A percentile compares a stretch with the other conserved stretches of the same genome.
phyloP scores from a whole-genome alignment of 2,888 invertebrate genomes.

The Ypsolopha scabrella region DNA sequence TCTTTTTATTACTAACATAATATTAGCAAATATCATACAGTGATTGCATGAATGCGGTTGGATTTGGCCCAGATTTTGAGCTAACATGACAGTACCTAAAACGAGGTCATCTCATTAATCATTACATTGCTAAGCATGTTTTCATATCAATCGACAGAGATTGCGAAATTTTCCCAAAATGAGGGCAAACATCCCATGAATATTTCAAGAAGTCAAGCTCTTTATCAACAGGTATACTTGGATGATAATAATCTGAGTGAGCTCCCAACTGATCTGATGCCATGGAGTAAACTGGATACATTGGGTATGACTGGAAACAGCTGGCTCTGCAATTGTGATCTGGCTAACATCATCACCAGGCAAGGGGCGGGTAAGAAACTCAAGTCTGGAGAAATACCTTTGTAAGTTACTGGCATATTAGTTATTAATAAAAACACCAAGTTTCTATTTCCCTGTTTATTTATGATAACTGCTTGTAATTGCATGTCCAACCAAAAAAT shows the following conservation, averaged over 20 bases:
- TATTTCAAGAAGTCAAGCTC: constrained; percentile 4
- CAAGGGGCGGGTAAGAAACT: constrained; percentile 51
- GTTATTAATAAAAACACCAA: not conserved
- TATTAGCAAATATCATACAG: not conserved
- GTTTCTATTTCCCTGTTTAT: no score
- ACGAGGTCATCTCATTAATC: constrained; percentile 54
- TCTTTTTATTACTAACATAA: no score
- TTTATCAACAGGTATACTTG: constrained; percentile 65
- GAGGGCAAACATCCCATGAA: constrained; percentile 12
- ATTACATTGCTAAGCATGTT: constrained; percentile 20
- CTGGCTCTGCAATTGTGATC: constrained; percentile 74
- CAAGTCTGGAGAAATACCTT: constrained; percentile 43
- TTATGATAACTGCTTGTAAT: no score
- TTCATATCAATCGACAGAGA: constrained; percentile 38
- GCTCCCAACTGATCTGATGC: constrained; percentile 60
- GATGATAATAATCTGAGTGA: constrained; percentile 72
- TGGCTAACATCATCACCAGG: constrained; percentile 47
- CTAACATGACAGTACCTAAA: constrained; percentile 44
- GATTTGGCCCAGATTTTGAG: constrained; percentile 47
- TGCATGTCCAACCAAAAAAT: no score
- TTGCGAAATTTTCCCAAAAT: constrained; percentile 38
- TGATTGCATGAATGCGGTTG: constrained; percentile 21
- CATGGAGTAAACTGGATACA: constrained; percentile 65
- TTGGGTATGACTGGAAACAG: constrained; percentile 73
- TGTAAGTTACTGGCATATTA: constrained; percentile 30